Evolutionary conservation across 2,888 invertebrate species (phyloP).

Genomic region (Tuberolachnus salignus): DNA sequence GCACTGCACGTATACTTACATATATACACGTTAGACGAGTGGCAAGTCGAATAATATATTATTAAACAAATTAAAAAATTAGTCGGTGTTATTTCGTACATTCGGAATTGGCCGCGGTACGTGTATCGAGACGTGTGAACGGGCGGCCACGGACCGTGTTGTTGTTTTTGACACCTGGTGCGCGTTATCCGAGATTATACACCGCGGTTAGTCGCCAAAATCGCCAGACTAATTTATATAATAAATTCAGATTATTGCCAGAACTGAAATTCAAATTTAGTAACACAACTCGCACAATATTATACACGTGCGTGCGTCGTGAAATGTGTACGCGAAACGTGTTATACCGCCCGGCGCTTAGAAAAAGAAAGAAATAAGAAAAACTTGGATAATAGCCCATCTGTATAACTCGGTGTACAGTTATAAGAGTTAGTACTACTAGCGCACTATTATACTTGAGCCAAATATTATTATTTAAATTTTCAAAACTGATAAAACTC

Average conservation of each 20-base stretch:
- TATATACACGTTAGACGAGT: too few species aligned
- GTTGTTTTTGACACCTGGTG: slow-evolving; percentile 48
- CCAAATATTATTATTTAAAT: too few species aligned
- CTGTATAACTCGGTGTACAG: too few species aligned
- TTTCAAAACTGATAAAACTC: too few species aligned
- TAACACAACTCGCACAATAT: slow-evolving; percentile 9
- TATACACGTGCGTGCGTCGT: background rate
- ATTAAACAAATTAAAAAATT: background rate
- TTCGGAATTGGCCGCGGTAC: slow-evolving; percentile 24
- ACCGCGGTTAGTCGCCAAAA: slow-evolving; percentile 1
- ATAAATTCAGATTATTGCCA: slow-evolving; percentile 40
- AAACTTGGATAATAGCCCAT: slow-evolving; percentile 33
- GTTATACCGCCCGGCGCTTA: background rate
- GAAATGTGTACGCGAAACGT: background rate
- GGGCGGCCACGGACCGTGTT: background rate
- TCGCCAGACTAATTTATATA: slow-evolving; percentile 39
- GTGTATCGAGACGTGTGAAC: slow-evolving; percentile 12
- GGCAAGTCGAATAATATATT: slow-evolving; percentile 5
- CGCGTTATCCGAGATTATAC: slow-evolving; percentile 28
- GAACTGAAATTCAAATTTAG: slow-evolving; percentile 26
- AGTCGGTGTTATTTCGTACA: background rate
- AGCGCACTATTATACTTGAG: too few species aligned
- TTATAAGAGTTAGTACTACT: too few species aligned
- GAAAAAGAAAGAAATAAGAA: background rate
- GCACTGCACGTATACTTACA: too few species aligned